phyloP scores from a whole-genome alignment of 2,797 vertebrate genomes.

The Spinibarbus caldwelli region DNA sequence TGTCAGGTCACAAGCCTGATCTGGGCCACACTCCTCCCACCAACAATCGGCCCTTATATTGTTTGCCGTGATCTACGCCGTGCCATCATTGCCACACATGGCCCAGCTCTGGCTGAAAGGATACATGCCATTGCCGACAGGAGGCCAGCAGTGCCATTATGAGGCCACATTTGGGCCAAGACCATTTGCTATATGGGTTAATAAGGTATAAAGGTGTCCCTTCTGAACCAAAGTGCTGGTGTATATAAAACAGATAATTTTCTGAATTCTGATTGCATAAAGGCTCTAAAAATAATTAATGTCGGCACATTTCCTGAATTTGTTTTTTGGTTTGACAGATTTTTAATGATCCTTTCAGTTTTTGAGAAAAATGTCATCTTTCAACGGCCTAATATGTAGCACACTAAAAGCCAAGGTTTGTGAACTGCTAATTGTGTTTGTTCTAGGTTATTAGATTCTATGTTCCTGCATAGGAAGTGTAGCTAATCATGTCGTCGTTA shows the following conservation, averaged over 20 bases:
- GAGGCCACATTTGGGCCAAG: no score
- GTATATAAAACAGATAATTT: neutral
- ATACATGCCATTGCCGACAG: no score
- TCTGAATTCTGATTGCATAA: neutral
- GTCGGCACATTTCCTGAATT: neutral
- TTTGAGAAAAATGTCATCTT: neutral
- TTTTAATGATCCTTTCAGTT: neutral
- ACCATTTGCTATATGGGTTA: no score
- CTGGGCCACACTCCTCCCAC: no score
- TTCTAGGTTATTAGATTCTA: constrained; percentile 27
- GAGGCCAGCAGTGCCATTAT: no score
- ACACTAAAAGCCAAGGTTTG: neutral
- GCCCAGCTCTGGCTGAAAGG: no score
- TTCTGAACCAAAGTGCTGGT: no score
- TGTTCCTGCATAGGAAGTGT: constrained; percentile 24
- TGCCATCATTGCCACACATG: no score
- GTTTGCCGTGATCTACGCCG: no score
- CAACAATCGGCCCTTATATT: no score
- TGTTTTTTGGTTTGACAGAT: neutral
- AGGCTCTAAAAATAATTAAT: neutral
- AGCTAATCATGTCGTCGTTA: constrained; percentile 14
- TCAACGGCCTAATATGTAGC: neutral
- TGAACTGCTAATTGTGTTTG: constrained; percentile 26
- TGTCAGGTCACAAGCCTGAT: no score
- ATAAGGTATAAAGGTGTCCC: neutral